These are phyloP conservation scores for Promerops cafer DNA, from an alignment of 2,113 vertebrate genomes.

Conservation along the genomic window DNA sequence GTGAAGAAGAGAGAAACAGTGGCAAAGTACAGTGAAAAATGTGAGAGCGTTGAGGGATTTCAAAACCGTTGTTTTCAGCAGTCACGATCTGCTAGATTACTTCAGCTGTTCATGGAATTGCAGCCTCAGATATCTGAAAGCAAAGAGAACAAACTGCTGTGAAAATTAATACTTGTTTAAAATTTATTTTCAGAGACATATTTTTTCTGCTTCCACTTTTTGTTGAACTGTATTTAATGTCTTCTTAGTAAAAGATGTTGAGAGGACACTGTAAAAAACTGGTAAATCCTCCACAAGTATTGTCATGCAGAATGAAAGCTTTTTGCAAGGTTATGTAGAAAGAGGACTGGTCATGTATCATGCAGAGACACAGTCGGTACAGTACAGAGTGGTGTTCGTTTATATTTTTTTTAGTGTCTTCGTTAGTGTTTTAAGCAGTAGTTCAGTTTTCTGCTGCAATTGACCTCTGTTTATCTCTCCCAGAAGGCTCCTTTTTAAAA, in stretches of 20 bases:
- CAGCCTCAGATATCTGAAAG: background rate
- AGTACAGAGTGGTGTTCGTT: background rate
- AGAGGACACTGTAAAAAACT: background rate
- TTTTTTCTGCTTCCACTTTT: background rate
- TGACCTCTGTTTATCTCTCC: background rate
- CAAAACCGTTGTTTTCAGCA: background rate
- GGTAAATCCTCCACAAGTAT: background rate
- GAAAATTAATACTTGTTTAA: background rate
- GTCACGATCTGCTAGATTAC: background rate
- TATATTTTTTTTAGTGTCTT: background rate
- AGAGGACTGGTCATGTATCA: background rate
- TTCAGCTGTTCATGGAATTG: background rate
- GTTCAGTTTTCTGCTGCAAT: background rate
- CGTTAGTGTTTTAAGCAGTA: background rate
- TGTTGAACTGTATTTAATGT: background rate
- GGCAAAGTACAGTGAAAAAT: background rate
- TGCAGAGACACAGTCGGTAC: background rate
- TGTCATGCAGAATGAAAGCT: background rate
- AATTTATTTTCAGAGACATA: background rate
- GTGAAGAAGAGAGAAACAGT: background rate
- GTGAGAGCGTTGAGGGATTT: background rate
- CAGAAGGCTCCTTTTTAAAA: background rate
- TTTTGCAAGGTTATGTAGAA: background rate
- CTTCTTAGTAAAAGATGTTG: background rate
- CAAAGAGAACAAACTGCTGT: background rate